These are phyloP conservation scores for Theretra japonica DNA, from an alignment of 2,888 invertebrate genomes.

Conservation along the genomic window DNA sequence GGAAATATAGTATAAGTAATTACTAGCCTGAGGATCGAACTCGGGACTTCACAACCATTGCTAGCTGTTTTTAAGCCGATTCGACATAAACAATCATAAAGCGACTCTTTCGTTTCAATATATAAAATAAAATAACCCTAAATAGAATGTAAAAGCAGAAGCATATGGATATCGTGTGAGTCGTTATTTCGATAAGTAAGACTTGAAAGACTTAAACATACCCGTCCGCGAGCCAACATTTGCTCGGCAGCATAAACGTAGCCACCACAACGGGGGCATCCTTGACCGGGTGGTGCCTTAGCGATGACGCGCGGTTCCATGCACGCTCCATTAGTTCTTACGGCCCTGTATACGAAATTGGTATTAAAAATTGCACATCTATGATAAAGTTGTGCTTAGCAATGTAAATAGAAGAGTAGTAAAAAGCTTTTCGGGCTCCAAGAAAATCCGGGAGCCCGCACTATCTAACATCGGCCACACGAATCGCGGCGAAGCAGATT, in stretches of 20 bases:
- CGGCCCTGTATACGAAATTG: conserved; percentile 67
- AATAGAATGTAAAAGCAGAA: background rate
- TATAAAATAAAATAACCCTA: background rate
- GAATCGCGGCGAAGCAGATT: conserved; percentile 74
- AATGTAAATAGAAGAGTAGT: conserved; percentile 79
- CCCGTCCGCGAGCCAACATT: conserved; percentile 95
- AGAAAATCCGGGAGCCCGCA: conserved; percentile 69
- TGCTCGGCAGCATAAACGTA: conserved; percentile 96
- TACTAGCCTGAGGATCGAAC: too few relatives aligned
- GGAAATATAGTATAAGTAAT: too few relatives aligned
- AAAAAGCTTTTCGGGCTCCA: conserved; percentile 76
- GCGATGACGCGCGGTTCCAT: conserved; percentile 89
- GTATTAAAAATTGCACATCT: conserved; percentile 51
- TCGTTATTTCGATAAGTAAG: background rate
- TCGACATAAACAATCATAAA: too few relatives aligned
- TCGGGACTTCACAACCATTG: background rate
- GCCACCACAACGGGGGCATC: conserved; percentile 95
- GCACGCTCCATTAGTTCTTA: conserved; percentile 86
- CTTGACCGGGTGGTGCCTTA: conserved; percentile 93
- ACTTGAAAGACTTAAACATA: conserved; percentile 65
- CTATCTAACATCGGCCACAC: conserved; percentile 70
- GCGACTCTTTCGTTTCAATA: too few relatives aligned
- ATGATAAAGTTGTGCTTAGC: conserved; percentile 53
- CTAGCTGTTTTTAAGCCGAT: too few relatives aligned
- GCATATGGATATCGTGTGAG: background rate